phyloP scores from a whole-genome alignment of 2,113 vertebrate species.

The Nyctibius bracteatus region DNA sequence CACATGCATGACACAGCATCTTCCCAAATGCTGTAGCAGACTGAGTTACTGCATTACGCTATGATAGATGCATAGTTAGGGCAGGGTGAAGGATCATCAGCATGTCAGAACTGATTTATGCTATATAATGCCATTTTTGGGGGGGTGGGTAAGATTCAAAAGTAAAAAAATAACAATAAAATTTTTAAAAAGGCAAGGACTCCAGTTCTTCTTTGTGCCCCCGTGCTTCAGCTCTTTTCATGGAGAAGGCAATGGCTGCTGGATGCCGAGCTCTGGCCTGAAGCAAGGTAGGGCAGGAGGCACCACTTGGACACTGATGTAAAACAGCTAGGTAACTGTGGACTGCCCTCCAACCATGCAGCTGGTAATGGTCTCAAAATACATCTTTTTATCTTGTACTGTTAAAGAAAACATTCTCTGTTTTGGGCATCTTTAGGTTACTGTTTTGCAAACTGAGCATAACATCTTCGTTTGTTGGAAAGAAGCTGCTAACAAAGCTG shows the following conservation, averaged over 20 bases:
- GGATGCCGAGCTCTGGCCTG: background rate
- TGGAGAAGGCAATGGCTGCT: background rate
- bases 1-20: background rate
- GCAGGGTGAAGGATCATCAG: background rate
- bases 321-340: background rate
- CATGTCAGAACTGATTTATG: background rate
- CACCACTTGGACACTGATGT: accelerated
- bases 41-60: background rate
- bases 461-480: background rate
- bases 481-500: background rate
- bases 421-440: background rate
- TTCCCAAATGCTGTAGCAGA: background rate
- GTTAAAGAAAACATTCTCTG: background rate
- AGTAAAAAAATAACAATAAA: background rate
- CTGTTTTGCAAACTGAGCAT: background rate
- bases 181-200: background rate
- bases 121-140: background rate
- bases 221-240: background rate
- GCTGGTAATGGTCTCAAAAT: background rate
- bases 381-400: background rate
- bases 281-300: background rate
- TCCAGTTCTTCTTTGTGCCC: background rate
- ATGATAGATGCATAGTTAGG: accelerated
- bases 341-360: background rate
- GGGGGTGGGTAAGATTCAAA: background rate